Evolutionary conservation across 1,140 invertebrate species (phyloP).

Genomic region (Conopomorpha cramerella): DNA sequence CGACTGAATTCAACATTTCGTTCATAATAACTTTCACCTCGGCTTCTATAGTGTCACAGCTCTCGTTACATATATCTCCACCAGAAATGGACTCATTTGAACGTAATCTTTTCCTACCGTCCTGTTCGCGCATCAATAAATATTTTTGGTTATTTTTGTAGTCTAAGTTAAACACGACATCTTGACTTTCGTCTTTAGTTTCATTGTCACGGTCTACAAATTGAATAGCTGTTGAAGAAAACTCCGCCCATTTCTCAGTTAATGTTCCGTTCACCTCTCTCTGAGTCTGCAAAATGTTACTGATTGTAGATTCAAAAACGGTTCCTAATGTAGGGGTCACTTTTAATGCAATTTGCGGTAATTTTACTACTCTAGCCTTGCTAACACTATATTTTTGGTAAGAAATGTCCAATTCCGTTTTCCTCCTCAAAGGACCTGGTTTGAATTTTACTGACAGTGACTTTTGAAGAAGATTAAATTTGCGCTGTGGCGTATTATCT

Average conservation of each 20-base stretch:
- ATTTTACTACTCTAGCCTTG: conserved; percentile 19
- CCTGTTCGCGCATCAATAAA: conserved; percentile 36
- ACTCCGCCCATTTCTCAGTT: conserved; percentile 37
- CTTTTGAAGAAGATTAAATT: conserved; percentile 21
- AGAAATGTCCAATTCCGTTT: conserved; percentile 31
- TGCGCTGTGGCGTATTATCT: conserved; percentile 10
- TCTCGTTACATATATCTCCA: background rate
- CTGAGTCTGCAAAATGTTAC: conserved; percentile 26
- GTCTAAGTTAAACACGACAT: conserved; percentile 28
- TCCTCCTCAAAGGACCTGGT: conserved; percentile 36
- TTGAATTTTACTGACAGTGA: conserved; percentile 42
- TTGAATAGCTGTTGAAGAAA: conserved; percentile 31
- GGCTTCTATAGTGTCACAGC: background rate
- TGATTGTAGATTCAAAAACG: conserved; percentile 20
- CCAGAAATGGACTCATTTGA: too few species aligned
- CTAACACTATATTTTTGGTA: conserved; percentile 41
- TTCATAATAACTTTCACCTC: conserved; percentile 16
- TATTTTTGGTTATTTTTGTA: conserved; percentile 33
- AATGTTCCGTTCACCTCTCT: conserved; percentile 23
- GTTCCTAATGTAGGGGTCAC: conserved; percentile 24
- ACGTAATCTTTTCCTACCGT: too few species aligned
- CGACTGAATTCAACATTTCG: conserved; percentile 28
- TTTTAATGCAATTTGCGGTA: conserved; percentile 31
- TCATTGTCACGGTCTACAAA: conserved; percentile 13
- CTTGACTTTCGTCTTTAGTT: conserved; percentile 12